These are phyloP conservation scores for Oscheius myriophilus DNA, from an alignment of 2,888 invertebrate species.

Conservation along the genomic window DNA sequence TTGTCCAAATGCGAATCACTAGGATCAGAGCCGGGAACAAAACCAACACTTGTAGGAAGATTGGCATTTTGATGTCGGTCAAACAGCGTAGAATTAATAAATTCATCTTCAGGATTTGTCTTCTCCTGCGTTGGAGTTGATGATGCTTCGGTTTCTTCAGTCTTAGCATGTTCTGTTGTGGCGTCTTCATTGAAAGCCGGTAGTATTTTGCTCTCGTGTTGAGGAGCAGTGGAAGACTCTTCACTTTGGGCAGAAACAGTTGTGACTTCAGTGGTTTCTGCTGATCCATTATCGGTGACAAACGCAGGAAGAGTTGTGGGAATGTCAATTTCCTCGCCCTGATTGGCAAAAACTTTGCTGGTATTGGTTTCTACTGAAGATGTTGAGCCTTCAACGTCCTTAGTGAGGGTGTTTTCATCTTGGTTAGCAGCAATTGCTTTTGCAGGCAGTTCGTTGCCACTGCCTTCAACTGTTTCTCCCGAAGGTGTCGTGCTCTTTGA, in stretches of 20 bases:
- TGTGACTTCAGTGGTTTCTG: background rate
- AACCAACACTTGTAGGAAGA: constrained; percentile 50
- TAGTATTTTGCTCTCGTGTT: no score
- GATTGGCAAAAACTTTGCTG: background rate
- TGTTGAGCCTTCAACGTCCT: constrained; percentile 21
- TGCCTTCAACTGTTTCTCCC: background rate
- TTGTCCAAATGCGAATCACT: constrained; percentile 30
- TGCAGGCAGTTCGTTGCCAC: background rate
- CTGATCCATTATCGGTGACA: constrained; percentile 16
- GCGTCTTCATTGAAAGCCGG: no score
- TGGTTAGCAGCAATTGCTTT: constrained; percentile 29
- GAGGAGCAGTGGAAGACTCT: background rate
- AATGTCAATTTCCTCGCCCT: background rate
- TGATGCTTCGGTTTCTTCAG: background rate
- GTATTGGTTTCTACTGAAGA: background rate
- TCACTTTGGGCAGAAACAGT: background rate
- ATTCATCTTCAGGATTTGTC: constrained; percentile 7
- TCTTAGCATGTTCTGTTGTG: background rate
- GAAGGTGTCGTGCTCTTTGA: background rate
- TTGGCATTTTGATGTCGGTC: constrained; percentile 28
- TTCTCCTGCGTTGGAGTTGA: constrained; percentile 3
- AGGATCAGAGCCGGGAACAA: constrained; percentile 52
- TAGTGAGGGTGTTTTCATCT: constrained; percentile 29
- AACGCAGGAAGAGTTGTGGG: constrained; percentile 11
- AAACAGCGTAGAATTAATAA: constrained; percentile 24